phyloP scores from a whole-genome alignment of 2,888 invertebrate species.

The Ophion ellenae region DNA sequence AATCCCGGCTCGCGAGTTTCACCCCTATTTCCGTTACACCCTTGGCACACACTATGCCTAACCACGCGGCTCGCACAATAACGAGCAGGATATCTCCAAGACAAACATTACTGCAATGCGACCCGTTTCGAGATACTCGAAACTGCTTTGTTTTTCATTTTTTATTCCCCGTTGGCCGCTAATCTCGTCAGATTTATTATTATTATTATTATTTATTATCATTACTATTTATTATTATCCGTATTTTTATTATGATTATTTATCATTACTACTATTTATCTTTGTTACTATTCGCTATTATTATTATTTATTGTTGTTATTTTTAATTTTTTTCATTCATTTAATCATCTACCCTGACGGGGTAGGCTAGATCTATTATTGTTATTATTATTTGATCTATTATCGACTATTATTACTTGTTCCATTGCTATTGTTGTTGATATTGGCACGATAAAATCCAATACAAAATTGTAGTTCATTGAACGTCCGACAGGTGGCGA shows the following conservation, averaged over 20 bases:
- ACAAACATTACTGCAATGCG: neutral
- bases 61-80: neutral
- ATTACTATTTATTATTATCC: neutral
- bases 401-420: neutral
- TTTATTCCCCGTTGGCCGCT: neutral
- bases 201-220: neutral
- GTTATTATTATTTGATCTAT: neutral
- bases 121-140: neutral
- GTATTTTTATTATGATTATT: neutral
- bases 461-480: neutral
- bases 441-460: neutral
- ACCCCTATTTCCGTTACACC: neutral
- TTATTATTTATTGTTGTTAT: too few relatives aligned
- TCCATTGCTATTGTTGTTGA: neutral
- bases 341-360: too few relatives aligned
- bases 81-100: neutral
- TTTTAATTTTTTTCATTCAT: too few relatives aligned
- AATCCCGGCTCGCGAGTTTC: neutral
- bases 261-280: neutral
- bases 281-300: neutral
- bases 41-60: neutral
- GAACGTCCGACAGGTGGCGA: neutral
- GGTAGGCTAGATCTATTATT: neutral
- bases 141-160: neutral
- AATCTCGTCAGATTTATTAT: neutral